phyloP scores from a whole-genome alignment of 2,797 vertebrate genomes.

The Myotis vivesi region DNA sequence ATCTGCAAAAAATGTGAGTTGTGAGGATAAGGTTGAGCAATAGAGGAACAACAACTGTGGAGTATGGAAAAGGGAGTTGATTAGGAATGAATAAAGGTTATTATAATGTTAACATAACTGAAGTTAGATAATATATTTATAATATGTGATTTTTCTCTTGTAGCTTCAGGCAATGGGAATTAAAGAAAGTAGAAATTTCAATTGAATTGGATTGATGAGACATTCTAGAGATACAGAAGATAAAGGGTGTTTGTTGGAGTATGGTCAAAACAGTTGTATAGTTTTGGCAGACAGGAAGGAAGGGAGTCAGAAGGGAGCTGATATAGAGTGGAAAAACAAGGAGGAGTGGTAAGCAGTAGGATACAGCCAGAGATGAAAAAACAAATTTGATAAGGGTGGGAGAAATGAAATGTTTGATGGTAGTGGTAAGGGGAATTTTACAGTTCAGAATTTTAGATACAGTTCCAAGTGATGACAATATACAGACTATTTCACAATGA shows the following conservation, averaged over 20 bases:
- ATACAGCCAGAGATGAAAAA: not conserved
- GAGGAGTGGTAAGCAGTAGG: not conserved
- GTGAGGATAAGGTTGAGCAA: not conserved
- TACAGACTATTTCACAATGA: not conserved
- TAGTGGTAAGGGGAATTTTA: not conserved
- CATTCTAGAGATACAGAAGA: not conserved
- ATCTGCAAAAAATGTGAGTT: not conserved
- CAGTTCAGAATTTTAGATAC: slow-evolving; percentile 3
- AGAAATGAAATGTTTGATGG: not conserved
- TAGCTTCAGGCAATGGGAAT: not conserved
- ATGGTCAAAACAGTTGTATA: not conserved
- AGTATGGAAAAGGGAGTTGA: not conserved
- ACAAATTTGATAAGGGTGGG: not conserved
- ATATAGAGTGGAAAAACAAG: not conserved
- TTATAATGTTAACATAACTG: not conserved
- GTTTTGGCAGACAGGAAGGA: not conserved
- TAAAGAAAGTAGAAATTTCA: slow-evolving; percentile 21
- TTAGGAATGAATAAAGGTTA: not conserved
- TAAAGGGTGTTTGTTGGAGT: not conserved
- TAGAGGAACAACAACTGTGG: not conserved
- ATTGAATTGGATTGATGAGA: not conserved
- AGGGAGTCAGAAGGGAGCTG: not conserved
- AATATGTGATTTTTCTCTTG: not conserved
- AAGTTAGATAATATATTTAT: slow-evolving; percentile 10
- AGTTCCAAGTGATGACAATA: not conserved